Percentiles rank a stretch among this genome's conserved stretches.
Evolutionary conservation across 2,113 vertebrate species (phyloP).

Genomic region (Willisornis vidua): DNA sequence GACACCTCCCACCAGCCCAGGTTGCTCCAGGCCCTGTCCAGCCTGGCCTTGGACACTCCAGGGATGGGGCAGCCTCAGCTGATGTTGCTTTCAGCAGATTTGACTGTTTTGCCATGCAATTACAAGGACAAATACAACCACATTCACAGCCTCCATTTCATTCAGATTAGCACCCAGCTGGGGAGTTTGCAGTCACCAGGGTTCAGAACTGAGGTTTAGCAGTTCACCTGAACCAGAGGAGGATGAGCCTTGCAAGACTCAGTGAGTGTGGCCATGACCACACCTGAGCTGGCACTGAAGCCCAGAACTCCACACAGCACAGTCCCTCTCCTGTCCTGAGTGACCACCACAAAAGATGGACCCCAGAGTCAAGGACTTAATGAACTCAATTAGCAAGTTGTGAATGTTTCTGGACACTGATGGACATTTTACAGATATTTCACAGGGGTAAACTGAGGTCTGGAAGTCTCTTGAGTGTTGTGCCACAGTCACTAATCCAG

Average conservation of each 20-base stretch:
- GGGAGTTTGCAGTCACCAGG: background rate
- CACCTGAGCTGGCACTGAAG: background rate
- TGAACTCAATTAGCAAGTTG: background rate
- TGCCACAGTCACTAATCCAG: background rate
- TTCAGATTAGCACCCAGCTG: background rate
- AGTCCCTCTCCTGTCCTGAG: background rate
- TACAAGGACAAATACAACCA: background rate
- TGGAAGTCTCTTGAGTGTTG: background rate
- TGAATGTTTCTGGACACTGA: background rate
- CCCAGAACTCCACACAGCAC: background rate
- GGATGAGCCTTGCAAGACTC: no score
- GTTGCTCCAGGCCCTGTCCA: background rate
- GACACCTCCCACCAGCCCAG: background rate
- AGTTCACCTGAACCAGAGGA: background rate
- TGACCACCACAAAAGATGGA: accelerated
- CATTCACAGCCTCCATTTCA: background rate
- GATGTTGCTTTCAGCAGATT: background rate
- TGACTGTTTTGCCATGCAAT: background rate
- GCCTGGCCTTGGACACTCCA: background rate
- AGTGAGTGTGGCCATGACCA: background rate
- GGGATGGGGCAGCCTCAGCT: background rate
- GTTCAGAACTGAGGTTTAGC: background rate
- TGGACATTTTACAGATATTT: background rate
- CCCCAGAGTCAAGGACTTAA: background rate
- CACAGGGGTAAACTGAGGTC: background rate